phyloP scores from a whole-genome alignment of 2,888 invertebrate genomes.

The Agonopterix heracliana region DNA sequence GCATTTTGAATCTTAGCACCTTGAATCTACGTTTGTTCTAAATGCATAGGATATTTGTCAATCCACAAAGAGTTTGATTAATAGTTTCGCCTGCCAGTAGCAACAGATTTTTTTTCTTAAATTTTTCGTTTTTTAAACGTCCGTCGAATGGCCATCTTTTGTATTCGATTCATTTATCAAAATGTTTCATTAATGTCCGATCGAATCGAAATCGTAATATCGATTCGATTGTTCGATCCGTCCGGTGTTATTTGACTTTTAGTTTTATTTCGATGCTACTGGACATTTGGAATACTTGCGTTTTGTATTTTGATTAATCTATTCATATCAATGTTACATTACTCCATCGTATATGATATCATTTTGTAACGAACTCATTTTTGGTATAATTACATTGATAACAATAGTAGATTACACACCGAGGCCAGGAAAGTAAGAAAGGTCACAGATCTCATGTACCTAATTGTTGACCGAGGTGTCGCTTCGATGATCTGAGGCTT shows the following conservation, averaged over 20 bases:
- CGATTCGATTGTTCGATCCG: slow-evolving; percentile 46
- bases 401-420: too few species aligned
- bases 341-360: neutral
- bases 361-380: too few species aligned
- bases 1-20: too few species aligned
- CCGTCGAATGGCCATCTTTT: slow-evolving; percentile 38
- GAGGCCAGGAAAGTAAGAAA: too few species aligned
- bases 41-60: slow-evolving; percentile 17
- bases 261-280: slow-evolving; percentile 32
- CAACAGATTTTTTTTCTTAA: slow-evolving; percentile 15
- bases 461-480: too few species aligned
- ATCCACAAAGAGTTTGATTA: slow-evolving; percentile 56
- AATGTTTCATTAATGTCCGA: slow-evolving; percentile 41
- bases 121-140: slow-evolving; percentile 35
- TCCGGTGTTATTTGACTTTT: slow-evolving; percentile 14
- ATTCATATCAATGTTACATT: neutral
- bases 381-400: too few species aligned
- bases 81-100: slow-evolving; percentile 59
- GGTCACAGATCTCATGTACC: too few species aligned
- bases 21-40: too few species aligned
- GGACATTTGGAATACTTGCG: slow-evolving; percentile 1
- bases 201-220: slow-evolving; percentile 46
- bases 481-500: too few species aligned
- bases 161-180: slow-evolving; percentile 56
- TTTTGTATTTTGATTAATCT: neutral